Percentiles rank a stretch among this genome's conserved stretches.
Conservation (phyloP, 2,797 vertebrate genomes). For the Gymnodraco acuticeps region DNA sequence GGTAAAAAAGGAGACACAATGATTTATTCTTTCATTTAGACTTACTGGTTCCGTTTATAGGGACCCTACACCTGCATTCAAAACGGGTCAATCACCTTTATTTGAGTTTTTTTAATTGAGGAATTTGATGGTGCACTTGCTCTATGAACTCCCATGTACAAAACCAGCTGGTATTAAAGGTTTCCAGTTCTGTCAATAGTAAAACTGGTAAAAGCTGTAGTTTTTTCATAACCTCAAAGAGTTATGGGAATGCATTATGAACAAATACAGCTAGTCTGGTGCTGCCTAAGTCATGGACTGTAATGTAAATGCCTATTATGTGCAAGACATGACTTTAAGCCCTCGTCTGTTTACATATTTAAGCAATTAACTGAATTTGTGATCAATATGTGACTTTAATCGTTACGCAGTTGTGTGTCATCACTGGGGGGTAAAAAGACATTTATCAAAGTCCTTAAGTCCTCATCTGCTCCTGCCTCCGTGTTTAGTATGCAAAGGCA, state of each 20-base stretch:
- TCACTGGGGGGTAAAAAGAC: not conserved
- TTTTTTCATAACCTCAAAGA: not conserved
- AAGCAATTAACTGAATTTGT: too few relatives aligned
- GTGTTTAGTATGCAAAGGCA: slow-evolving; percentile 82
- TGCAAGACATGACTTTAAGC: not conserved
- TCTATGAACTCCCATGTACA: not conserved
- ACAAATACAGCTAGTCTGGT: slow-evolving; percentile 6
- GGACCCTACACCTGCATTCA: slow-evolving; percentile 1
- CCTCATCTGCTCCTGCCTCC: slow-evolving; percentile 14
- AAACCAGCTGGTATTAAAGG: slow-evolving; percentile 13
- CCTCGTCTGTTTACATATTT: not conserved
- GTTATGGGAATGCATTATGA: slow-evolving; percentile 40
- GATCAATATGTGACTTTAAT: not conserved
- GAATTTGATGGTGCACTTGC: slow-evolving; percentile 10
- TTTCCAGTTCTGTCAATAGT: not conserved
- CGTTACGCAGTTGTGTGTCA: not conserved
- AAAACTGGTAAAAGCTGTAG: too few relatives aligned
- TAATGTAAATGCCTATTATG: slow-evolving; percentile 3
- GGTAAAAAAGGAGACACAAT: slow-evolving; percentile 18
- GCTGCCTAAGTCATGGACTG: slow-evolving; percentile 9
- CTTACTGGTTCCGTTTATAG: not conserved
- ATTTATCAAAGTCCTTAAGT: slow-evolving; percentile 18
- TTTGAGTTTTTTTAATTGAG: slow-evolving; percentile 36
- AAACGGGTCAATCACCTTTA: slow-evolving; percentile 21
- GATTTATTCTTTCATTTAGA: slow-evolving; percentile 19